Base-by-base conservation (phyloP, 2,888 invertebrate genomes). In the Amblyjoppa fuscipennis region DNA sequence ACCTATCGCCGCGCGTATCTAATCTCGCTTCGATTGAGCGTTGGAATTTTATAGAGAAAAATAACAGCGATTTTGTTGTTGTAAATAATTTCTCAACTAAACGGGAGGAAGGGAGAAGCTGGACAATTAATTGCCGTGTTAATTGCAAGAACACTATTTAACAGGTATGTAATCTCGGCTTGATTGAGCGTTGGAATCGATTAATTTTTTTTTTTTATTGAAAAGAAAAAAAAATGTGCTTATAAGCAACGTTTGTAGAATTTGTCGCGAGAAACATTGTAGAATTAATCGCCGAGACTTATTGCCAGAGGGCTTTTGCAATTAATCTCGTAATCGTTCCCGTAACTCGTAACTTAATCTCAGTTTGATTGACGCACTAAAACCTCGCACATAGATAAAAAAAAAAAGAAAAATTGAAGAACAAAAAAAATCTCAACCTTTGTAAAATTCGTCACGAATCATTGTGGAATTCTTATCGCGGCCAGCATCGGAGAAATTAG, bases 21-120 rank as follows among this genome's bases (percentile, higher is more conserved):
- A 69, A 59, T 78, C 77, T 51, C 34, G 13, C n/a, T n/a, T 59
- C 38, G 69, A 56, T 69, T 25, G 45, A 25, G 3, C 4, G 13
- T 49, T 49, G 45, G 45, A 49, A 49, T 49, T 49, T 49, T 16
- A 49, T 49, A 0, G 16, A 16, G 16, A 49, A 49, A 49, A 5
- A 20, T 20, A 45, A 16, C 0, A 2, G 45, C 13, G 1, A 49
- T 4, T 49, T 49, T 20, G 20, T 20, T 20, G 20, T 49, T 16
- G 13, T 4, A 49, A 16, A 16, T 49, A 4, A 49, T 16, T 3
- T 49, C 45, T 1, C 45, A 2, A 16, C 16, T 49, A 1, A 49
- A 49, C 41, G 41, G 11, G 41, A 16, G 41, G 2, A 41, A 41
- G 41, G 11, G 45, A 16, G 13, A 16, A 3, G 4, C 1, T 3